Percentiles rank a stretch among this genome's conserved stretches.
Conservation (phyloP, 2,113 vertebrate genomes). For the Nematolebias whitei region DNA sequence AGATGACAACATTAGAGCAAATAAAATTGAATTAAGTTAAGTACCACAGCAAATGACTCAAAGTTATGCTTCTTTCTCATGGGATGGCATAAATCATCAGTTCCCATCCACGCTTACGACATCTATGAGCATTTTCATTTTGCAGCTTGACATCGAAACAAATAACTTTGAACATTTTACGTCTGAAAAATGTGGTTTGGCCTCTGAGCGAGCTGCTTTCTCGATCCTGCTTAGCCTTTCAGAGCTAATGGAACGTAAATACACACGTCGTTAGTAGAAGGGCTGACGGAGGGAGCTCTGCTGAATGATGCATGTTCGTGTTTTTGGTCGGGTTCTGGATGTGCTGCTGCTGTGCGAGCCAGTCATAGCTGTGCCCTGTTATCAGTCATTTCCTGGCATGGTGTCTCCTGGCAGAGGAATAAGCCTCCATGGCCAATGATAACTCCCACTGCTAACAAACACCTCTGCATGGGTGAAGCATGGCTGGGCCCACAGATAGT, state of each 20-base stretch:
- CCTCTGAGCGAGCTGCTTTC: conserved; percentile 27
- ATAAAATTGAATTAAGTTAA: conserved; percentile 61
- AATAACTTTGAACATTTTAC: conserved; percentile 49
- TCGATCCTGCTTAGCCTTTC: conserved; percentile 46
- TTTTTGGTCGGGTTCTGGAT: conserved; percentile 35
- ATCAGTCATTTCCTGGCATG: conserved; percentile 64
- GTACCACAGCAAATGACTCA: conserved; percentile 37
- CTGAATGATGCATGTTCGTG: conserved; percentile 44
- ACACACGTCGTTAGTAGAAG: conserved; percentile 43
- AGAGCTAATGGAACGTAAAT: conserved; percentile 58
- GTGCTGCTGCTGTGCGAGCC: conserved; percentile 46
- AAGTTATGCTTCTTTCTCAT: conserved; percentile 48
- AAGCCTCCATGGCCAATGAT: conserved; percentile 67
- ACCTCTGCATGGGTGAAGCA: conserved; percentile 66
- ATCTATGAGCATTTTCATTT: conserved; percentile 54
- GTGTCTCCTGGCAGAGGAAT: conserved; percentile 60
- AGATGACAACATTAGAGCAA: conserved; percentile 44
- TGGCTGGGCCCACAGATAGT: conserved; percentile 51
- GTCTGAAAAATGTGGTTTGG: conserved; percentile 44
- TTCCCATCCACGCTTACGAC: conserved; percentile 49
- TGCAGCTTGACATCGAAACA: conserved; percentile 47
- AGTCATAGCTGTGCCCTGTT: conserved; percentile 45
- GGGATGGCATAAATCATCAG: conserved; percentile 53
- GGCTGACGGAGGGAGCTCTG: conserved; percentile 17
- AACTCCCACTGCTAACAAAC: conserved; percentile 65